Evolutionary conservation across 1,140 invertebrate species (phyloP).

Genomic region (Dendroctonus ponderosae): DNA sequence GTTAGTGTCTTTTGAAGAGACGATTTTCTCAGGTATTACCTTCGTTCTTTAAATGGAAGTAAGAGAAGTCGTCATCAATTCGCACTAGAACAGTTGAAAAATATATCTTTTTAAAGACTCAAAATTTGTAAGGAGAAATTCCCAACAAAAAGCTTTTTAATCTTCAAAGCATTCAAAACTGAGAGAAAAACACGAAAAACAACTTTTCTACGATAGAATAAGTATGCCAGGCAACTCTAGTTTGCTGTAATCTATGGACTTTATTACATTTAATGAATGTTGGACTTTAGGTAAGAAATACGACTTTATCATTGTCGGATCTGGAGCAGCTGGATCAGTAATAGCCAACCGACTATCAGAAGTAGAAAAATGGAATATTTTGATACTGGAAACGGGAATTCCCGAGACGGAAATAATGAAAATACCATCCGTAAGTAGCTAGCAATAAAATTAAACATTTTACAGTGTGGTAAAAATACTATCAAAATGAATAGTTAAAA

Average conservation of each 20-base stretch:
- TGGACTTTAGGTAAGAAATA: conserved; percentile 35
- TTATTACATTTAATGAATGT: not conserved
- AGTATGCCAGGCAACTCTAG: too few relatives aligned
- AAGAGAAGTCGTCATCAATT: too few relatives aligned
- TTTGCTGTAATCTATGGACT: too few relatives aligned
- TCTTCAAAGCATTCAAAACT: not conserved
- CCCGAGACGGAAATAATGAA: conserved; percentile 70
- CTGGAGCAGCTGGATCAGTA: conserved; percentile 57
- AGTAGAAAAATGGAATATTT: conserved; percentile 63
- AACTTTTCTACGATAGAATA: not conserved
- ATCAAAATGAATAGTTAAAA: not conserved
- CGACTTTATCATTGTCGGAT: conserved; percentile 47
- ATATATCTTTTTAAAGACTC: too few relatives aligned
- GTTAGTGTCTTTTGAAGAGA: too few relatives aligned
- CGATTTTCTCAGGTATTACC: too few relatives aligned
- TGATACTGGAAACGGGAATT: conserved; percentile 70
- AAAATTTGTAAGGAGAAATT: too few relatives aligned
- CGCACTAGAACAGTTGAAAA: too few relatives aligned
- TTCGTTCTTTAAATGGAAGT: too few relatives aligned
- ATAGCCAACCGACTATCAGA: conserved; percentile 71
- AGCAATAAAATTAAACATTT: too few relatives aligned
- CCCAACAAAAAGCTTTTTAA: too few relatives aligned
- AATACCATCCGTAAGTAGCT: conserved; percentile 58
- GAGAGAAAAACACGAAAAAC: not conserved
- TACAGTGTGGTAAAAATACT: too few relatives aligned